Percentiles rank a stretch among this genome's conserved stretches.
Conservation (phyloP, 2,888 invertebrate species). For the Hirtodrosophila confusa region DNA sequence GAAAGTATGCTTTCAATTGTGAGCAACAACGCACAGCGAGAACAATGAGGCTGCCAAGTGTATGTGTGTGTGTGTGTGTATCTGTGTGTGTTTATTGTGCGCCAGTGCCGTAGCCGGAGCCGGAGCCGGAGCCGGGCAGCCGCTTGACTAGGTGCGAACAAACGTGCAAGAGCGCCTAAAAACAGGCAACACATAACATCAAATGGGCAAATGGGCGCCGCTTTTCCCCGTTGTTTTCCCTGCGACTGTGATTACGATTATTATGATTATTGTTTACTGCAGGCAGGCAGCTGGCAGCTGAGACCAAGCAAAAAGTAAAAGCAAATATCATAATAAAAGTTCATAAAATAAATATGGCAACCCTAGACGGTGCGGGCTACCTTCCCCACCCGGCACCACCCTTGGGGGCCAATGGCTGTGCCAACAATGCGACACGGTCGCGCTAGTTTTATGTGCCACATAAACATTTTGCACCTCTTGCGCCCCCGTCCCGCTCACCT, state of each 20-base stretch:
- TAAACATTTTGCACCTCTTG: slow-evolving; percentile 63
- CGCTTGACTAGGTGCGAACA: slow-evolving; percentile 71
- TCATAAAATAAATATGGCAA: slow-evolving; percentile 69
- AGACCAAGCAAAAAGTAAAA: slow-evolving; percentile 22
- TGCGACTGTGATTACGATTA: slow-evolving; percentile 72
- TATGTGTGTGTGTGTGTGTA: slow-evolving; percentile 22
- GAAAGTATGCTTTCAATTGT: slow-evolving; percentile 79
- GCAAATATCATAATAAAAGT: slow-evolving; percentile 73
- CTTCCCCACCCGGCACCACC: slow-evolving; percentile 1
- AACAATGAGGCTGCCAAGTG: slow-evolving; percentile 42
- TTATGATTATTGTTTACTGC: slow-evolving; percentile 76
- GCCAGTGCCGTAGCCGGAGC: neutral
- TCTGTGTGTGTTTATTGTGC: slow-evolving; percentile 36
- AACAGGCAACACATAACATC: slow-evolving; percentile 40
- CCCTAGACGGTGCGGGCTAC: slow-evolving; percentile 16
- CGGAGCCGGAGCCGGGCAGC: slow-evolving; percentile 9
- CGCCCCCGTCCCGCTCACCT: neutral
- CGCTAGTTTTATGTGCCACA: slow-evolving; percentile 75
- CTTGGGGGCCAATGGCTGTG: slow-evolving; percentile 24
- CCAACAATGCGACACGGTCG: slow-evolving; percentile 67
- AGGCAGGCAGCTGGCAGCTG: slow-evolving; percentile 13
- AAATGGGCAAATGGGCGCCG: slow-evolving; percentile 34
- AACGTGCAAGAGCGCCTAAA: slow-evolving; percentile 64
- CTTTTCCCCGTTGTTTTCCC: slow-evolving; percentile 6
- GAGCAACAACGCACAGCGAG: slow-evolving; percentile 62